Conservation (phyloP, 2,113 vertebrate species). For the Catharus fuscescens region DNA sequence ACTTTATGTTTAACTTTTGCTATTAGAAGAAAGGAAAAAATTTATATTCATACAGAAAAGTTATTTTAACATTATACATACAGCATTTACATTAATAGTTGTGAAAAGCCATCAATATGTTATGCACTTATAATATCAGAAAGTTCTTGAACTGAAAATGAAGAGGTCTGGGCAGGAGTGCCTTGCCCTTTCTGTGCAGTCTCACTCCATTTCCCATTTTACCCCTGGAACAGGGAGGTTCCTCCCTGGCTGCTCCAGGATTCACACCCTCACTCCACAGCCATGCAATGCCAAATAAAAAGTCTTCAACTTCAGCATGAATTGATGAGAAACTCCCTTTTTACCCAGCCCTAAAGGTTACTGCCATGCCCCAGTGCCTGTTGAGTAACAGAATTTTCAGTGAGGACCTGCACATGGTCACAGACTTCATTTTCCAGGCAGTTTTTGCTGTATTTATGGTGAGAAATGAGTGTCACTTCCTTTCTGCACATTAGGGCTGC, state of each 20-base stretch:
- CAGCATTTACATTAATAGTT: too few species aligned
- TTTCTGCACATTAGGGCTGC: constrained; percentile 6
- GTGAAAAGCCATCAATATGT: too few species aligned
- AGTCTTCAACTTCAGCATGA: background rate
- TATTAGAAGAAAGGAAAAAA: too few species aligned
- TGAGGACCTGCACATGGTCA: background rate
- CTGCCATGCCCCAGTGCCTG: background rate
- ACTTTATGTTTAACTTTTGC: too few species aligned
- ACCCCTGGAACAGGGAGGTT: background rate
- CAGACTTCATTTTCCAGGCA: background rate
- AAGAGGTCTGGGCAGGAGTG: background rate
- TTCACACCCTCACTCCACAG: background rate
- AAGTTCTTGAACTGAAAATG: background rate
- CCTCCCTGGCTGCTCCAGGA: background rate
- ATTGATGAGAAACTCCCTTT: background rate
- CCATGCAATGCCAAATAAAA: background rate
- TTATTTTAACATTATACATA: too few species aligned
- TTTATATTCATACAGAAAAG: too few species aligned
- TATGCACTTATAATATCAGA: background rate
- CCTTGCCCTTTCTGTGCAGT: background rate
- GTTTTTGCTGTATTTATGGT: constrained; percentile 3
- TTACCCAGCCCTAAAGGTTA: background rate
- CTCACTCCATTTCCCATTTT: too few species aligned
- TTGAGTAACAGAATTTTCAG: background rate
- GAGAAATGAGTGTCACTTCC: constrained; percentile 21